Conservation (phyloP, 2,797 vertebrate species). For the Argya squamiceps region DNA sequence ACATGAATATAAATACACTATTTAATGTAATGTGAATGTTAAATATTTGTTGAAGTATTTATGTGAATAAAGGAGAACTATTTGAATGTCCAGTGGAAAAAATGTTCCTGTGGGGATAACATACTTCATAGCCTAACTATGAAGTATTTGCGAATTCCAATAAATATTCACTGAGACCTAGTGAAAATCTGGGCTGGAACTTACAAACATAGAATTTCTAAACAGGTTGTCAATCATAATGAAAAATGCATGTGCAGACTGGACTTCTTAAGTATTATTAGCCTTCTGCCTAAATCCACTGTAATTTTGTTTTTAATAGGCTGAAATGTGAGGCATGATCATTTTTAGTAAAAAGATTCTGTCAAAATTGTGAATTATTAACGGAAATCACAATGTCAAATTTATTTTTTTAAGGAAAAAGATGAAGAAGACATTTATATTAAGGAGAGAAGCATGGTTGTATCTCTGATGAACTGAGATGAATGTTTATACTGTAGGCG, state of each 20-base stretch:
- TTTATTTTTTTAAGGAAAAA: not conserved
- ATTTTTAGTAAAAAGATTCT: not conserved
- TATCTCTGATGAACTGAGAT: not conserved
- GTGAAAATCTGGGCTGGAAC: not conserved
- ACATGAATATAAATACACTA: not conserved
- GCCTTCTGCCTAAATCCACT: not conserved
- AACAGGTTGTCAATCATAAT: not conserved
- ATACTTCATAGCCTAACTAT: not conserved
- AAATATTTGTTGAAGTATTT: not conserved
- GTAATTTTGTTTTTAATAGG: not conserved
- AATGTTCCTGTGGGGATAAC: not conserved
- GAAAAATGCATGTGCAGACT: not conserved
- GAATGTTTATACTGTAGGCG: not conserved
- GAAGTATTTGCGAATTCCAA: not conserved
- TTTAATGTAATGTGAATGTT: not conserved
- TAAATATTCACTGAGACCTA: not conserved
- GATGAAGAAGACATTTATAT: not conserved
- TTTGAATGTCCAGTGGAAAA: not conserved
- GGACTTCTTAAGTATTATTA: not conserved
- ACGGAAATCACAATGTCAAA: not conserved
- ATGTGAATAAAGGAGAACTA: not conserved
- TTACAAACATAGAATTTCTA: not conserved
- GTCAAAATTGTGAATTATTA: not conserved
- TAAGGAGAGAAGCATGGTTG: not conserved
- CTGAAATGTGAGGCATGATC: not conserved